Conservation (phyloP, 37 sponge, comb jelly and placozoan species). For the Chondrilla cf. caribensis region DNA sequence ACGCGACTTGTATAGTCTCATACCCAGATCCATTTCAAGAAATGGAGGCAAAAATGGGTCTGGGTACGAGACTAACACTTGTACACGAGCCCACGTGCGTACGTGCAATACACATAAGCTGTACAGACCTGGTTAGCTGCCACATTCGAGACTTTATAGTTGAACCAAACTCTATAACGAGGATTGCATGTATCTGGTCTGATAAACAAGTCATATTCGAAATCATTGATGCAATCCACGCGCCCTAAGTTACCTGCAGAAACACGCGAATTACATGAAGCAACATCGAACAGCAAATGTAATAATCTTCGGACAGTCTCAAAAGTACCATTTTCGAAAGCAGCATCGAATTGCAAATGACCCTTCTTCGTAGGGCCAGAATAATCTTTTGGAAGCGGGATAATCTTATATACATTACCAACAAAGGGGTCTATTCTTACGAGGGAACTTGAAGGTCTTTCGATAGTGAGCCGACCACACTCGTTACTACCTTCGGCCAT, state of each 20-base stretch:
- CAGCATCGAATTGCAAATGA: conserved; percentile 79
- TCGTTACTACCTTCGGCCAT: neutral
- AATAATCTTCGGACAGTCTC: neutral
- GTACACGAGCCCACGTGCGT: too few species aligned
- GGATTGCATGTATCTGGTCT: conserved; percentile 96
- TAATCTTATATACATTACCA: conserved; percentile 69
- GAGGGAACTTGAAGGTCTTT: neutral
- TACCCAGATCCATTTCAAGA: too few species aligned
- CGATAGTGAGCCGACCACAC: neutral
- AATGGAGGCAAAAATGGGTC: too few species aligned
- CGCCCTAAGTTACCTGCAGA: conserved; percentile 81
- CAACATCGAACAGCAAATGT: neutral
- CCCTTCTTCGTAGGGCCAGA: conserved; percentile 51
- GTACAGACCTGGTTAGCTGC: conserved; percentile 59
- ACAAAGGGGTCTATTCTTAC: conserved; percentile 55
- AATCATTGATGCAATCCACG: conserved; percentile 86
- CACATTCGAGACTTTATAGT: conserved; percentile 84
- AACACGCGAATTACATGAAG: neutral
- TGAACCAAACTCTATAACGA: conserved; percentile 89
- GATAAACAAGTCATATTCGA: conserved; percentile 93
- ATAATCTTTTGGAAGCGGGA: conserved; percentile 50
- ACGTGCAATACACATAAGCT: too few species aligned
- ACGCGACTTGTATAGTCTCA: too few species aligned
- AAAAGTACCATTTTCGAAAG: conserved; percentile 82
- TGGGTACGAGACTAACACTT: too few species aligned